Percentiles rank a stretch among this genome's conserved stretches.
phyloP scores from a whole-genome alignment of 2,888 invertebrate species.

The Cataglyphis livida region DNA sequence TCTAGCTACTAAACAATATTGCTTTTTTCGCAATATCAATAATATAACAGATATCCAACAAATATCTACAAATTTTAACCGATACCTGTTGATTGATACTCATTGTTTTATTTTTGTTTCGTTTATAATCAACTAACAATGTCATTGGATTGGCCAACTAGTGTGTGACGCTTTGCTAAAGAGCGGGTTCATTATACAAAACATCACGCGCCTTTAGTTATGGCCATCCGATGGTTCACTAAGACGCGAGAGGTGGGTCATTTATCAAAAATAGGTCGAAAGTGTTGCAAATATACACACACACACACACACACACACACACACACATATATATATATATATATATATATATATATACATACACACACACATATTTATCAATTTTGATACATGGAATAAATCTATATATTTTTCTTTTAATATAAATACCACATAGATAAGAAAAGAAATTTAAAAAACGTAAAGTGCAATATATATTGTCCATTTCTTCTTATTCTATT shows the following conservation, averaged over 20 bases:
- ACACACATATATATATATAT: no score
- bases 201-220: background rate
- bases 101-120: background rate
- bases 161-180: background rate
- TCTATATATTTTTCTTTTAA: background rate
- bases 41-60: background rate
- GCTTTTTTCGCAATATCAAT: background rate
- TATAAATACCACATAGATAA: background rate
- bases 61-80: background rate
- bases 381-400: background rate
- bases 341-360: no score
- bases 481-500: constrained; percentile 7
- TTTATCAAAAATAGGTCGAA: background rate
- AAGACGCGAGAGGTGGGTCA: background rate
- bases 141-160: background rate
- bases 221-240: background rate
- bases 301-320: no score
- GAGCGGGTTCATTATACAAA: background rate
- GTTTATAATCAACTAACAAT: background rate
- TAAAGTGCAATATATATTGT: constrained; percentile 1
- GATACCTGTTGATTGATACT: background rate
- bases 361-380: background rate
- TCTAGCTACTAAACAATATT: background rate
- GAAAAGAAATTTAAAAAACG: constrained; percentile 3
- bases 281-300: no score